Evolutionary conservation across 2,888 invertebrate species (phyloP), one percentile per base, ranked within the genome.

Genomic region (Synergus umbraculus): DNA sequence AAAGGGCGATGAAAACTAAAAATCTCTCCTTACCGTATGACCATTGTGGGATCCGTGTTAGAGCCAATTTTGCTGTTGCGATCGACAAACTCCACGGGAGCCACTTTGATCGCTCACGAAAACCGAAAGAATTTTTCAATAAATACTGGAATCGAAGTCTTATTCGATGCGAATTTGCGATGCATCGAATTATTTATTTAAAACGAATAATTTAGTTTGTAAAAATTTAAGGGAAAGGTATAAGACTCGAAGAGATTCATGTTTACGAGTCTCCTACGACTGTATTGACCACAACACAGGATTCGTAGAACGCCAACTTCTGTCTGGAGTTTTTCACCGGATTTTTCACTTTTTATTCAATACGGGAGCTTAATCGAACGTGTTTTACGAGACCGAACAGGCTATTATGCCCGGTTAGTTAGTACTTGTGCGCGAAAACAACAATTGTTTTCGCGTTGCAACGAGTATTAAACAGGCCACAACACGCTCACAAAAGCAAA

Each of bases 1-100:
- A 13, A 43, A 43, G 13, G 58, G 66, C 12, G 7, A 78, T 54
- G 65, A 7, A 13, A 78, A 64, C 54, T 58, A 41, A 65, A 67
- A 67, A 41, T 54, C 58, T 58, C 37, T 46, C 79, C 87, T 89
- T 88, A 91, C 91, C 90, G 89, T 89, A 91, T 91, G 89, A 91
- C 91, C 91, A 91, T 91, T 85, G 90, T 88, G 88, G 89, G 88
- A 86, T 91, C 91, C 88, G 90, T 90, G 90, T 90, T 90, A 82
- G 90, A 90, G 89, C 85, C 88, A 87, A 88, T 90, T 87, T 90
- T 89, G 88, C 89, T 86, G 87, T 87, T 86, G 87, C 88, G 85
- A 82, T 87, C 83, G 85, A 85, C 84, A 82, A 85, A 88, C 88
- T 88, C 87, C 85, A 88, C 86, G 87, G 89, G 88, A 87, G 87